phyloP scores from a whole-genome alignment of 2,797 vertebrate genomes.

The Pseudochirops cupreus region DNA sequence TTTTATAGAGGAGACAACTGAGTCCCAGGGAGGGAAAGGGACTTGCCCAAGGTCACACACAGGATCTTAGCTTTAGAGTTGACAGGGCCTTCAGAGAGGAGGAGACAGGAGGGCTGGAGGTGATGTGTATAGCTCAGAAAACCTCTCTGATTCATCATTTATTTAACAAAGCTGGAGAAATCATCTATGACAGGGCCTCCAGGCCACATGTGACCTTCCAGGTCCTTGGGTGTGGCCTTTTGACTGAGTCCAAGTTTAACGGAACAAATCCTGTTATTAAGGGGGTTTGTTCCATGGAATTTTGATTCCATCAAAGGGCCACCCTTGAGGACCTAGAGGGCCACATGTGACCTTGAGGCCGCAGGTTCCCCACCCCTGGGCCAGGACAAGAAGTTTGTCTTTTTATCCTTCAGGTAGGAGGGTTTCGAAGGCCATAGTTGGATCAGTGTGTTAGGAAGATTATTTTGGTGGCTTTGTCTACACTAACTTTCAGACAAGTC shows the following conservation, averaged over 20 bases:
- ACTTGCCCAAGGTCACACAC: not conserved
- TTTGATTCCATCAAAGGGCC: no score
- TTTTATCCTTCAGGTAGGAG: not conserved
- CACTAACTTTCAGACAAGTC: not conserved
- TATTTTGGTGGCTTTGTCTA: not conserved
- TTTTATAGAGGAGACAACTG: not conserved
- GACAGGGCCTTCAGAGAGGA: not conserved
- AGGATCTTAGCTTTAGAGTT: not conserved
- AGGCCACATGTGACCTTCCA: no score
- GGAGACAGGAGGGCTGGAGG: not conserved
- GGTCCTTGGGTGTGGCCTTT: no score
- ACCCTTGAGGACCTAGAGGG: no score
- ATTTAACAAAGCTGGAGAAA: not conserved
- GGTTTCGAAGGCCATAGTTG: not conserved
- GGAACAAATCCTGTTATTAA: no score
- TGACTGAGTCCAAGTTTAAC: no score
- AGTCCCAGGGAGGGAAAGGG: not conserved
- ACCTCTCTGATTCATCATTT: not conserved
- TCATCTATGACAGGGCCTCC: not conserved
- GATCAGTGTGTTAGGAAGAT: not conserved
- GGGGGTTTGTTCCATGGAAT: no score
- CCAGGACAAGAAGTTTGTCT: not conserved
- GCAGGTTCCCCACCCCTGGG: no score
- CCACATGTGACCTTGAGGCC: no score
- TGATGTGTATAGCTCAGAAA: not conserved